Percentiles rank a stretch among this genome's conserved stretches.
Evolutionary conservation across 2,888 invertebrate species (phyloP).

Genomic region (Anoplius nigerrimus): DNA sequence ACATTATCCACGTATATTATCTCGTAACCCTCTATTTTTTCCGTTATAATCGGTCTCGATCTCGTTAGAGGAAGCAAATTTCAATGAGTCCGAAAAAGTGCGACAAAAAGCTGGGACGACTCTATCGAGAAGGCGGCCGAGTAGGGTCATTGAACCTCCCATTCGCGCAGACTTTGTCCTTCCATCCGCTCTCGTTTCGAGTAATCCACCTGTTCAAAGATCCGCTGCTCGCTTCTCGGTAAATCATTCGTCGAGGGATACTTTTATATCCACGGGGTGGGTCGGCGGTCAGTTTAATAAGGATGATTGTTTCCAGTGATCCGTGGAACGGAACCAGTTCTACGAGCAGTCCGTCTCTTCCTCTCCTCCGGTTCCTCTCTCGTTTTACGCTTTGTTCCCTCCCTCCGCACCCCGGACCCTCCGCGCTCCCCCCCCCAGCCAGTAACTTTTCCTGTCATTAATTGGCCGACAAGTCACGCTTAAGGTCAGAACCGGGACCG

Average conservation of each 20-base stretch:
- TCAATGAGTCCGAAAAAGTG: too few species aligned
- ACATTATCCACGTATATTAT: too few species aligned
- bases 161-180: too few species aligned
- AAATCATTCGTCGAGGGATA: conserved; percentile 59
- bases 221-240: conserved; percentile 54
- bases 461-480: conserved; percentile 59
- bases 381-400: not conserved
- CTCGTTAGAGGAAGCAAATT: too few species aligned
- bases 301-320: conserved; percentile 69
- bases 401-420: conserved; percentile 11
- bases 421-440: conserved; percentile 3
- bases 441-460: conserved; percentile 58
- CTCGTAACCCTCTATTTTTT: too few species aligned
- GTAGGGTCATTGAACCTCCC: too few species aligned
- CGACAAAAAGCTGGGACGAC: too few species aligned
- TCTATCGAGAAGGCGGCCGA: too few species aligned
- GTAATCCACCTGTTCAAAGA: conserved; percentile 50
- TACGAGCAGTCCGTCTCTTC: conserved; percentile 32
- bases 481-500: conserved; percentile 55
- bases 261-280: conserved; percentile 56
- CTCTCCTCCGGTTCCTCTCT: not conserved
- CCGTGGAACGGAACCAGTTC: conserved; percentile 58
- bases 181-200: too few species aligned
- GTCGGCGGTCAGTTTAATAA: conserved; percentile 64
- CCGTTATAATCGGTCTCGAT: too few species aligned